Conservation (phyloP, 2,888 invertebrate species). For the Labia minor region DNA sequence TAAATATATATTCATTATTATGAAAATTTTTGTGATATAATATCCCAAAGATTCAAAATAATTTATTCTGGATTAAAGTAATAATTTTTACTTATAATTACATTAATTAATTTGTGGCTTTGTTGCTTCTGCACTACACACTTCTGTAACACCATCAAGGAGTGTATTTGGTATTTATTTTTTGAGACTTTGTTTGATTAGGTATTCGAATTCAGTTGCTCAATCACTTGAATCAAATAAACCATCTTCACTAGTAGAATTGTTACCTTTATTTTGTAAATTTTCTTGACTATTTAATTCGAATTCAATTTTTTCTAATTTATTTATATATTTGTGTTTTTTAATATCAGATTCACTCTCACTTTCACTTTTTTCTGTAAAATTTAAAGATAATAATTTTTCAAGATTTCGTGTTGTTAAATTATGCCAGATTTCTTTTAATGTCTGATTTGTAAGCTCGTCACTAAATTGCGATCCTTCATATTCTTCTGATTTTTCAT, state of each 20-base stretch:
- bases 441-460: background rate
- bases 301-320: slow-evolving; percentile 17
- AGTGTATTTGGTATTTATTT: too few relatives aligned
- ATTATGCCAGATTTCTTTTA: background rate
- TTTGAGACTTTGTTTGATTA: too few relatives aligned
- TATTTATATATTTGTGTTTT: slow-evolving; percentile 15
- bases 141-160: too few relatives aligned
- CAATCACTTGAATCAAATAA: too few relatives aligned
- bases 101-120: too few relatives aligned
- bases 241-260: background rate
- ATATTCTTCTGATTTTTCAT: background rate
- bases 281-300: slow-evolving; percentile 13
- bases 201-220: too few relatives aligned
- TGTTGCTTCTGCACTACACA: too few relatives aligned
- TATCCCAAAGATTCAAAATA: too few relatives aligned
- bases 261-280: background rate
- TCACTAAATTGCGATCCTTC: background rate
- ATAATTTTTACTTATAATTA: too few relatives aligned
- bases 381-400: background rate
- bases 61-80: too few relatives aligned
- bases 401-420: background rate
- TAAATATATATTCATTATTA: too few relatives aligned
- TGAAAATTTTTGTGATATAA: too few relatives aligned
- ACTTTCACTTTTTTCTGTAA: background rate
- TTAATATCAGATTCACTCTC: background rate